These are phyloP conservation scores for Melitaea cinxia DNA, from an alignment of 1,140 invertebrate genomes.

Conservation along the genomic window DNA sequence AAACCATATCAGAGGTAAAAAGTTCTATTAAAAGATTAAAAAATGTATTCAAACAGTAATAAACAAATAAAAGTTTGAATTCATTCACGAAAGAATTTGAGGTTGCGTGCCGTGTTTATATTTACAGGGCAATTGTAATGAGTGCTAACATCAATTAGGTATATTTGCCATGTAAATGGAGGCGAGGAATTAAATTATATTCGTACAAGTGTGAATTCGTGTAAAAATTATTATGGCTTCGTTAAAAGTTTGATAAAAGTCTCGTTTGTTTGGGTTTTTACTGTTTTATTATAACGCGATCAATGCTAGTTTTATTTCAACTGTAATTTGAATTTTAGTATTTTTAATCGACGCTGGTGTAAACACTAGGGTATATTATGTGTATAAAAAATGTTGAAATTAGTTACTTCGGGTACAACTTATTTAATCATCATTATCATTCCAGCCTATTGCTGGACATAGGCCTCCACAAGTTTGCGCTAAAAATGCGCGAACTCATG, in stretches of 20 bases:
- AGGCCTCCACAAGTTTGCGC: no score
- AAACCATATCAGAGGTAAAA: conserved; percentile 10
- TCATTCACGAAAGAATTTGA: conserved; percentile 36
- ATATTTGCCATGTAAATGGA: conserved; percentile 52
- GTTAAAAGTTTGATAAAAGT: background rate
- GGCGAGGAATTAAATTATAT: conserved; percentile 55
- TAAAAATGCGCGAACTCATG: no score
- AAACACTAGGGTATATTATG: no score
- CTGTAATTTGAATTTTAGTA: no score
- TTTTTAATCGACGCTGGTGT: no score
- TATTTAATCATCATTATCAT: no score
- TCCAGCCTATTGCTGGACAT: no score
- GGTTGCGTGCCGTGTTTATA: conserved; percentile 38
- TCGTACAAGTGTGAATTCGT: conserved; percentile 11
- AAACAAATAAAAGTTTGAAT: conserved; percentile 14
- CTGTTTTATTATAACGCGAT: background rate
- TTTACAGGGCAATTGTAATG: conserved; percentile 54
- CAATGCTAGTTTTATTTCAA: no score
- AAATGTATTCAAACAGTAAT: background rate
- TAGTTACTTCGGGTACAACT: no score
- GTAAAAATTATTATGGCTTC: background rate
- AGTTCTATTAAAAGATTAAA: conserved; percentile 5
- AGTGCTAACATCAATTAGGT: conserved; percentile 60
- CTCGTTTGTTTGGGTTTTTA: background rate
- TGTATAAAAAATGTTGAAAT: no score